Conservation (phyloP, 2,113 vertebrate genomes). For the Strix aluco region DNA sequence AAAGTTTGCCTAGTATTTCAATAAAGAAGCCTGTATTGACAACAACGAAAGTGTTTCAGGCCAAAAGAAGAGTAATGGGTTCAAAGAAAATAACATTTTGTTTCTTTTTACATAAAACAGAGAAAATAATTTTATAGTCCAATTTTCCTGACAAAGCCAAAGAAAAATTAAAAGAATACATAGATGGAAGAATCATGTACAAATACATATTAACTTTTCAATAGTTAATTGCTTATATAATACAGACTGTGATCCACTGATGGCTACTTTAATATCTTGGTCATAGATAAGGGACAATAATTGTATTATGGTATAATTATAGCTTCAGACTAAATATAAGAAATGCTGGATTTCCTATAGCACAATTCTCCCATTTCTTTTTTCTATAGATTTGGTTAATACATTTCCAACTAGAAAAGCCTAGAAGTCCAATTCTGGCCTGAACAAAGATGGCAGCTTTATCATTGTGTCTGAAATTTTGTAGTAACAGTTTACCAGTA, state of each 20-base stretch:
- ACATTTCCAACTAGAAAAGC: not conserved
- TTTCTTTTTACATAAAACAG: not conserved
- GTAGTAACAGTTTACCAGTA: not conserved
- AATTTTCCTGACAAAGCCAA: not conserved
- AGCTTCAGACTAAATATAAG: not conserved
- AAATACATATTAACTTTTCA: not conserved
- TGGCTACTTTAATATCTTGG: not conserved
- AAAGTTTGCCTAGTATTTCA: not conserved
- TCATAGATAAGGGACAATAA: not conserved
- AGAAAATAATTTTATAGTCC: not conserved
- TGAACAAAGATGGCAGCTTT: not conserved
- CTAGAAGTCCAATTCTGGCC: not conserved
- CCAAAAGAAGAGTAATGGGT: not conserved
- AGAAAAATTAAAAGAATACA: not conserved
- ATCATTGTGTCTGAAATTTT: not conserved
- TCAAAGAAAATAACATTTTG: not conserved
- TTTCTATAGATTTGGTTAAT: not conserved
- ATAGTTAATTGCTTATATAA: not conserved
- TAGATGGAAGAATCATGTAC: not conserved
- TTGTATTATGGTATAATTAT: not conserved
- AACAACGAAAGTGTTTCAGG: not conserved
- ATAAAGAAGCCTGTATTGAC: not conserved
- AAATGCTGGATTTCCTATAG: not conserved
- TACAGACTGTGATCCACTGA: not conserved
- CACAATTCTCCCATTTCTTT: not conserved